These are phyloP conservation scores for Macrosiphum euphorbiae DNA, from an alignment of 2,888 invertebrate species.

Conservation along the genomic window DNA sequence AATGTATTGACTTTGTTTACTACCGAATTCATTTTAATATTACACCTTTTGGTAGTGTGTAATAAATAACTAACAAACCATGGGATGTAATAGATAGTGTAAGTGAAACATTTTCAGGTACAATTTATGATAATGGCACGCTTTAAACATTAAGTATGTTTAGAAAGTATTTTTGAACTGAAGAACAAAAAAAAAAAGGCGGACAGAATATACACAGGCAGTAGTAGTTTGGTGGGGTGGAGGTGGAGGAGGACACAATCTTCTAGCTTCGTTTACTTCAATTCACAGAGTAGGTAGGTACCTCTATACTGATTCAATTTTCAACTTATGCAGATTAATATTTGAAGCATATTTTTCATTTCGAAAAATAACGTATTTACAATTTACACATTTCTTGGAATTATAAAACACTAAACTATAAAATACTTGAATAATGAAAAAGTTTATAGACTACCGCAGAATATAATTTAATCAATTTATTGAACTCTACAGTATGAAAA, in stretches of 20 bases:
- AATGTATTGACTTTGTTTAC: not conserved
- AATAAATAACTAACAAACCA: not conserved
- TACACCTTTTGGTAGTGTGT: not conserved
- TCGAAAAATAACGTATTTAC: not conserved
- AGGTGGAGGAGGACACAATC: not conserved
- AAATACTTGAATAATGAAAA: not conserved
- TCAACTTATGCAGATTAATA: not conserved
- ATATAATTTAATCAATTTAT: not conserved
- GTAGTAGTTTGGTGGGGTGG: too few relatives aligned
- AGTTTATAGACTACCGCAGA: not conserved
- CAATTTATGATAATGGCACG: not conserved
- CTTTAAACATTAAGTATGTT: not conserved
- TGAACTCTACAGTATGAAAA: not conserved
- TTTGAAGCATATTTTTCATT: not conserved
- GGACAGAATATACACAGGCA: not conserved
- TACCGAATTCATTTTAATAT: not conserved
- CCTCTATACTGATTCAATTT: not conserved
- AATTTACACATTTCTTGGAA: not conserved
- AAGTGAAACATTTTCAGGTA: not conserved
- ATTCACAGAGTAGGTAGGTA: not conserved
- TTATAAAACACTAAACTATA: not conserved
- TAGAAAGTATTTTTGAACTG: slow-evolving; percentile 9
- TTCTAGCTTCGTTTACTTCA: not conserved
- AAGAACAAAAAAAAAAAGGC: not conserved
- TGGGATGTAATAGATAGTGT: not conserved